Percentiles rank a stretch among this genome's conserved stretches.
Evolutionary conservation across 2,113 vertebrate species (phyloP).

Genomic region (Erythrocercus mccallii): DNA sequence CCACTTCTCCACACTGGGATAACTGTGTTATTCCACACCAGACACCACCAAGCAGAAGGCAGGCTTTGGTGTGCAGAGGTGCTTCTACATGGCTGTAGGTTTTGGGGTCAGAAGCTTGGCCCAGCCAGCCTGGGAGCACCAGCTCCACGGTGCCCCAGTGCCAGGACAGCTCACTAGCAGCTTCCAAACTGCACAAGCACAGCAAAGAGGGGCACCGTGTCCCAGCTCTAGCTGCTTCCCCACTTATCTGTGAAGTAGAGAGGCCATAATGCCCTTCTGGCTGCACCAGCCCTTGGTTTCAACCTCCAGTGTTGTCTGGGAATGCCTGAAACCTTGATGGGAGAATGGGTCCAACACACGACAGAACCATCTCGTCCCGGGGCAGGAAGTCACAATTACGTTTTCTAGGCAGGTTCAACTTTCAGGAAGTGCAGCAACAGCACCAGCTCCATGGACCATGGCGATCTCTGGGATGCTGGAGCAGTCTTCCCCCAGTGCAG

Average conservation of each 20-base stretch:
- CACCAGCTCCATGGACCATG: fast-evolving
- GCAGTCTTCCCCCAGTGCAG: not conserved
- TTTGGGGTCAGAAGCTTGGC: not conserved
- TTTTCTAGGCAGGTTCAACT: not conserved
- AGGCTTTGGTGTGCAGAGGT: not conserved
- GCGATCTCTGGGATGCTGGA: not conserved
- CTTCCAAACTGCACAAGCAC: not conserved
- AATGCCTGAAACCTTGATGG: not conserved
- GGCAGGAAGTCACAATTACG: fast-evolving
- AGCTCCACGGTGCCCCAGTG: fast-evolving
- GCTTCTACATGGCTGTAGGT: not conserved
- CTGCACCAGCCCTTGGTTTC: not conserved
- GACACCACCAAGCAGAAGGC: not conserved
- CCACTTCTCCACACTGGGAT: not conserved
- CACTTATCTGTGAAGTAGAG: not conserved
- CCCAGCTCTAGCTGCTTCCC: not conserved
- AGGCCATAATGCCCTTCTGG: not conserved
- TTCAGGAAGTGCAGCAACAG: not conserved
- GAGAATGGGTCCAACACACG: fast-evolving
- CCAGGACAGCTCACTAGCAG: not conserved
- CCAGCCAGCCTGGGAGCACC: not conserved
- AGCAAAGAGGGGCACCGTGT: not conserved
- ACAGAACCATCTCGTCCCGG: not conserved
- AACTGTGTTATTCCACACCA: not conserved
- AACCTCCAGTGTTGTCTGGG: not conserved